Conservation (phyloP, 2,888 invertebrate genomes). For the Napeogenes inachia region DNA sequence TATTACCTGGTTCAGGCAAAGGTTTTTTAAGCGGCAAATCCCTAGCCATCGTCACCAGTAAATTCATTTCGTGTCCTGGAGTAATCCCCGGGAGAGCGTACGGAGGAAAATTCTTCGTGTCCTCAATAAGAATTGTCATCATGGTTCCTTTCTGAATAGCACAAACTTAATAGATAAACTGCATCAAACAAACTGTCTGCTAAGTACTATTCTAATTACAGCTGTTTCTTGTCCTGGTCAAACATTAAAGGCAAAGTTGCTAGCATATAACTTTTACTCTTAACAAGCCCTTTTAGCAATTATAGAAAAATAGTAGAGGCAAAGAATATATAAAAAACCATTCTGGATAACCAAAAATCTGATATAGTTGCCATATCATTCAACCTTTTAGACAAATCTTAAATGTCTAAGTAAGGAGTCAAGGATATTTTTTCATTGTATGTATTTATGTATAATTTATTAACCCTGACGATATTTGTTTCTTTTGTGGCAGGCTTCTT, state of each 20-base stretch:
- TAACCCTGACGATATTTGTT: constrained; percentile 38
- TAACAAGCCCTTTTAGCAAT: too few species aligned
- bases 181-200: neutral
- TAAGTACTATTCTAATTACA: too few species aligned
- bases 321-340: neutral
- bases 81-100: constrained; percentile 59
- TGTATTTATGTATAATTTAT: neutral
- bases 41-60: constrained; percentile 53
- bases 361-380: too few species aligned
- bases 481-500: constrained; percentile 58
- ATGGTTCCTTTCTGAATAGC: constrained; percentile 41
- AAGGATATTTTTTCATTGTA: too few species aligned
- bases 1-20: constrained; percentile 60
- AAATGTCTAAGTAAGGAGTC: too few species aligned
- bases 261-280: too few species aligned
- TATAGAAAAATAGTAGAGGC: neutral
- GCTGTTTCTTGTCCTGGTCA: too few species aligned
- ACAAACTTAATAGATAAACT: constrained; percentile 11
- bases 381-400: too few species aligned
- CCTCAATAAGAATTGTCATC: constrained; percentile 40
- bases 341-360: neutral
- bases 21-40: constrained; percentile 67
- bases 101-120: constrained; percentile 46
- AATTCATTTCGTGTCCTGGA: constrained; percentile 54
- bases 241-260: too few species aligned